Evolutionary conservation across 2,797 vertebrate species (phyloP), one percentile per base, ranked within the genome.

Genomic region (Myotis myotis): DNA sequence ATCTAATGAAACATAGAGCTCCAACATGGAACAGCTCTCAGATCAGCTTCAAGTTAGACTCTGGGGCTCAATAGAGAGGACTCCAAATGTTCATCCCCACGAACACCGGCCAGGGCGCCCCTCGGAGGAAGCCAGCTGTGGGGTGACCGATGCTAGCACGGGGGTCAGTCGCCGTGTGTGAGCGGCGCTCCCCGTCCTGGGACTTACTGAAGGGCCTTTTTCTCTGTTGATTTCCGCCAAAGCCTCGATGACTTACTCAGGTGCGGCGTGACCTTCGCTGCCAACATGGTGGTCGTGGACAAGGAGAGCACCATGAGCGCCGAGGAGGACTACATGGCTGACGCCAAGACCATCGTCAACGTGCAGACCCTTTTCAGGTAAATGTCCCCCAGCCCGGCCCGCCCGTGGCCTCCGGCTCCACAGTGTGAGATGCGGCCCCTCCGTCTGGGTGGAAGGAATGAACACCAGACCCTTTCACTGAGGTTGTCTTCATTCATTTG

Each of bases 251-350:
- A 99, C 96, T 98, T 99, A 96, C 95, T 99, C 92, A 99, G 99
- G 98, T 99, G 99, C 97, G 99, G 99, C 4, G 99, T 99, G 96
- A 99, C 99, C 95, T 99, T 99, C 89, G 99, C 99, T 68, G 99
- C 99, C 98, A 99, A 99, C 95, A 98, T 99, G 99, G 99, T 99
- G 92, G 99, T 99, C 10, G 99, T 99, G 96, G 99, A 99, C 97
- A 99, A 99, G 88, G 99, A 99, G 97, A 99, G 99, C 96, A 99
- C 99, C 15, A 99, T 99, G 99, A 99, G 99, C 55, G 99, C 99
- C 0, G 99, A 99, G 95, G 99, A 99, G 92, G 99, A 99, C 98
- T 99, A 99, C 98, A 99, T 99, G 99, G 99, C 99, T 1, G 99
- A 99, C 22, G 99, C 99, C 82, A 99, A 99, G 96, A 99, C 99